Conservation (phyloP, 92 coral and sea anemone genomes). For the Bergia sp. region DNA sequence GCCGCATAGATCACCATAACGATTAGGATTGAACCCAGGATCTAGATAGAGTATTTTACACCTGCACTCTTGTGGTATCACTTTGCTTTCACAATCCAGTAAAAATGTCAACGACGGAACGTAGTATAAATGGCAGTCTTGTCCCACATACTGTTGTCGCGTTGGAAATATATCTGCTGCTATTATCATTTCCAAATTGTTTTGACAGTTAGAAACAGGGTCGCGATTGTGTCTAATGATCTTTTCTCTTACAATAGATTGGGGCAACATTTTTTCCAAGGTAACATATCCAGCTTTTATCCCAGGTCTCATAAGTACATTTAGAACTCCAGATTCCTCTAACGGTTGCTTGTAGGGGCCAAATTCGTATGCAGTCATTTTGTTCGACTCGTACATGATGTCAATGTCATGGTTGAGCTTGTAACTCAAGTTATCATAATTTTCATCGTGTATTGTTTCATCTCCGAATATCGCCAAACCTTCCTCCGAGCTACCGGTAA, state of each 20-base stretch:
- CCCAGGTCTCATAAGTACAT: slow-evolving; percentile 32
- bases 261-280: background rate
- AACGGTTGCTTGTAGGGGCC: background rate
- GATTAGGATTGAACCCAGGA: background rate
- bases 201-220: no score
- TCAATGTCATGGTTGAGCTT: slow-evolving; percentile 11
- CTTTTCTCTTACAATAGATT: no score
- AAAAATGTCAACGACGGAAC: background rate
- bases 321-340: slow-evolving; percentile 14
- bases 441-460: background rate
- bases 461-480: slow-evolving; percentile 27
- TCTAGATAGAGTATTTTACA: background rate
- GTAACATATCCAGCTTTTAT: slow-evolving; percentile 17
- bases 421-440: slow-evolving; percentile 6
- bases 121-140: background rate
- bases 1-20: slow-evolving; percentile 1
- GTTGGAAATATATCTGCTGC: background rate
- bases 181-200: no score
- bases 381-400: background rate
- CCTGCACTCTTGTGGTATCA: background rate
- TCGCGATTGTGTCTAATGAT: no score
- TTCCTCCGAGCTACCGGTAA: slow-evolving; percentile 37
- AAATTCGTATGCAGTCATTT: slow-evolving; percentile 15
- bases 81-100: background rate
- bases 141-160: background rate